Evolutionary conservation across 2,888 invertebrate genomes (phyloP).

Genomic region (Mylabris sibirica): DNA sequence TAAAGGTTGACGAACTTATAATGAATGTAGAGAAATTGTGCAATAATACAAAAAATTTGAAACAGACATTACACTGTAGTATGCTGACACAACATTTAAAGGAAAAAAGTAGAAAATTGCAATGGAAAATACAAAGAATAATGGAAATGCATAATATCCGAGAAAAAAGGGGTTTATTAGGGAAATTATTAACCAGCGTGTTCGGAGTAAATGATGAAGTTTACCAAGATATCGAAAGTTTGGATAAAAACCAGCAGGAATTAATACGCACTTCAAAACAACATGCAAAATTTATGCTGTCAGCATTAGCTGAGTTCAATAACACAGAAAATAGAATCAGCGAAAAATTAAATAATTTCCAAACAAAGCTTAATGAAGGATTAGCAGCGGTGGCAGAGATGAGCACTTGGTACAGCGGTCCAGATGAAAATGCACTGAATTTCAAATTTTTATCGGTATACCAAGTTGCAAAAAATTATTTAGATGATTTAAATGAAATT

Average conservation of each 20-base stretch:
- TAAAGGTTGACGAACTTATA: too few species aligned
- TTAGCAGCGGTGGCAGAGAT: constrained; percentile 6
- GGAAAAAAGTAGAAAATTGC: constrained; percentile 6
- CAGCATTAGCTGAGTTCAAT: constrained; percentile 18
- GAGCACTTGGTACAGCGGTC: constrained; percentile 17
- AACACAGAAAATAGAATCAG: constrained; percentile 18
- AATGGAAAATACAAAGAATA: background rate
- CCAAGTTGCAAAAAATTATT: constrained; percentile 16
- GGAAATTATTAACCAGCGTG: constrained; percentile 16
- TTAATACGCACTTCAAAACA: constrained; percentile 16
- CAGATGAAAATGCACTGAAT: background rate
- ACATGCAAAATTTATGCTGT: too few species aligned
- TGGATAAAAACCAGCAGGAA: constrained; percentile 23
- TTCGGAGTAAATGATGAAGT: constrained; percentile 28
- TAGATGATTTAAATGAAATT: constrained; percentile 13
- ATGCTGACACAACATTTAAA: constrained; percentile 7
- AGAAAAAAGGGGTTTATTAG: constrained; percentile 15
- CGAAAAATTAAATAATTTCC: constrained; percentile 9
- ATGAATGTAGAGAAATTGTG: background rate
- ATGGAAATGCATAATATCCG: background rate
- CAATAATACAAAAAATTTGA: background rate
- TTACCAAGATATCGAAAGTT: constrained; percentile 16
- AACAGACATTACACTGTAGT: constrained; percentile 7
- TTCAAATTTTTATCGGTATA: background rate
- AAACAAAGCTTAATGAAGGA: constrained; percentile 17